These are phyloP conservation scores for Apostichopus parvimensis DNA, from an alignment of 35 echinoderm and acorn worm genomes.

Conservation along the genomic window DNA sequence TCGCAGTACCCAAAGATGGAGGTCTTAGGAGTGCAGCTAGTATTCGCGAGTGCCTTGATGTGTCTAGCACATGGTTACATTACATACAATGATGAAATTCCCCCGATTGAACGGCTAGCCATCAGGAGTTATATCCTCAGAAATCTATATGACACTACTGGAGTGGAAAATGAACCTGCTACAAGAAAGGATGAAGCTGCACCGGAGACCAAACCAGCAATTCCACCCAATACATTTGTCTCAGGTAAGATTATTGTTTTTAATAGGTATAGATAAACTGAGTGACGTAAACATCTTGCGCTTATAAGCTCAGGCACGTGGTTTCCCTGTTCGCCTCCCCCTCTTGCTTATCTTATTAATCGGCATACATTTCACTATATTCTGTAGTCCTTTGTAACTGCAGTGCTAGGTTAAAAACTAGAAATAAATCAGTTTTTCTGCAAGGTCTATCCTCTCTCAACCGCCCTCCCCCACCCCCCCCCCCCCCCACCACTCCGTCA, in stretches of 20 bases:
- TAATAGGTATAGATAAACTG: background rate
- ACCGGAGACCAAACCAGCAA: conserved; percentile 50
- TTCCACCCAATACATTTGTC: conserved; percentile 56
- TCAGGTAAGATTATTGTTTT: conserved; percentile 31
- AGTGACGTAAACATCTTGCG: background rate
- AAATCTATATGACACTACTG: conserved; percentile 42
- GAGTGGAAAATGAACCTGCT: conserved; percentile 23
- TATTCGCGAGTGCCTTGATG: background rate
- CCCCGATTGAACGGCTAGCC: conserved; percentile 37
- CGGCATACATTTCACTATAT: no score
- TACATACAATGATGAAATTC: conserved; percentile 50
- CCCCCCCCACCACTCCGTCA: no score
- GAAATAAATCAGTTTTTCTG: no score
- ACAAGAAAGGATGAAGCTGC: conserved; percentile 47
- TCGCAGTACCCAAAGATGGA: background rate
- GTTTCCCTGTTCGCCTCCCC: no score
- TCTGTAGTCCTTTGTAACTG: no score
- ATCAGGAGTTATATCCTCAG: conserved; percentile 25
- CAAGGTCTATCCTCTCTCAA: no score
- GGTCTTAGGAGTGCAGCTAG: background rate
- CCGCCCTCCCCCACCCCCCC: no score
- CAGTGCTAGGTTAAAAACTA: no score
- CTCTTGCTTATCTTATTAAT: no score
- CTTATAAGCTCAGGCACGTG: no score
- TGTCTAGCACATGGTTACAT: conserved; percentile 6